phyloP scores from a whole-genome alignment of 2,797 vertebrate species.

The Capromys pilorides region DNA sequence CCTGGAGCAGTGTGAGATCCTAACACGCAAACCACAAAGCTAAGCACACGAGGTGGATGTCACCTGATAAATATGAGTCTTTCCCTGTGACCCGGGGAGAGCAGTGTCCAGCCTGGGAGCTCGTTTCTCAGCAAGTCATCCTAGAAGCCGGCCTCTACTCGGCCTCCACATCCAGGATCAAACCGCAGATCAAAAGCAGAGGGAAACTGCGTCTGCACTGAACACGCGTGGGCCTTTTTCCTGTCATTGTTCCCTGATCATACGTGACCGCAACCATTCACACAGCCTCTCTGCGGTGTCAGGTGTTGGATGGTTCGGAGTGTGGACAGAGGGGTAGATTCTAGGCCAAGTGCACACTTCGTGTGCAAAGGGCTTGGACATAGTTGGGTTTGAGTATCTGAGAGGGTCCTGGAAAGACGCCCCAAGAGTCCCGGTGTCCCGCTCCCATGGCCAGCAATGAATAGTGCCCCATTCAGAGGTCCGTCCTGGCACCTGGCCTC shows the following conservation, averaged over 20 bases:
- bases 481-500: background rate
- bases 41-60: background rate
- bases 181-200: background rate
- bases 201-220: background rate
- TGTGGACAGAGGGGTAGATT: background rate
- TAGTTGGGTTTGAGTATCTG: background rate
- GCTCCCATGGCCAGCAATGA: too few species aligned
- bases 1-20: background rate
- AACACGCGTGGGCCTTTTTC: background rate
- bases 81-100: too few species aligned
- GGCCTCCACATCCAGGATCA: too few species aligned
- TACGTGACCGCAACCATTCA: rapidly evolving
- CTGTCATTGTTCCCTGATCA: background rate
- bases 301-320: background rate
- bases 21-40: background rate
- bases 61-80: background rate
- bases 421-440: background rate
- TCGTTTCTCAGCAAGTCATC: background rate
- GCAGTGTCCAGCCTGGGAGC: background rate
- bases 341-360: too few species aligned
- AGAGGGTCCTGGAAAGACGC: background rate
- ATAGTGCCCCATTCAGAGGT: background rate
- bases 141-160: background rate
- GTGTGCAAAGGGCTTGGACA: too few species aligned
- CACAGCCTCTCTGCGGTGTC: too few species aligned